phyloP scores from a whole-genome alignment of 2,113 vertebrate species.

The Mastomys coucha region DNA sequence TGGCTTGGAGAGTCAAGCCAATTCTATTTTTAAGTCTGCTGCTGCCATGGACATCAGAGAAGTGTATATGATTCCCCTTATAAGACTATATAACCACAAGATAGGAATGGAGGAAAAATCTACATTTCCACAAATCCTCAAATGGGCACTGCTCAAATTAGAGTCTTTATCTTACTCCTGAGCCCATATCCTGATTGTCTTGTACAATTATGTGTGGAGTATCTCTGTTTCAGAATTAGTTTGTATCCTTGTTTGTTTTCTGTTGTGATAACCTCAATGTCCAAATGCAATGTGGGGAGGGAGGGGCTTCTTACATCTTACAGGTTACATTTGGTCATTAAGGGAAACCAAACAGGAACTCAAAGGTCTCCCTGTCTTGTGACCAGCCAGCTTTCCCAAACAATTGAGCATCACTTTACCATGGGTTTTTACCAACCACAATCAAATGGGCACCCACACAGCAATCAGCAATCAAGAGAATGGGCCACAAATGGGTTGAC shows the following conservation, averaged over 20 bases:
- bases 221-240: background rate
- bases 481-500: background rate
- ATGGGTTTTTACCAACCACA: background rate
- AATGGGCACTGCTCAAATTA: background rate
- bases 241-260: background rate
- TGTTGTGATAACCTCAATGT: background rate
- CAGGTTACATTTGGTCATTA: background rate
- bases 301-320: background rate
- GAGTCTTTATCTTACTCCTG: background rate
- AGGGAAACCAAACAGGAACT: background rate
- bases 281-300: background rate
- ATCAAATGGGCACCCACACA: background rate
- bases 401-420: background rate
- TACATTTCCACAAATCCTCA: background rate
- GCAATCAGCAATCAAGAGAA: background rate
- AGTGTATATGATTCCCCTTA: background rate
- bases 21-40: conserved; percentile 24
- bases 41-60: background rate
- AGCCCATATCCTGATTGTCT: background rate
- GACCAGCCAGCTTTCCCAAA: background rate
- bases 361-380: background rate
- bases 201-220: background rate
- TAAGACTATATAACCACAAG: background rate
- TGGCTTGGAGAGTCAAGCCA: background rate
- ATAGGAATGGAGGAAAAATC: conserved; percentile 11